Conservation (phyloP, 2,113 vertebrate species). For the Ophthalmolycus amberensis region DNA sequence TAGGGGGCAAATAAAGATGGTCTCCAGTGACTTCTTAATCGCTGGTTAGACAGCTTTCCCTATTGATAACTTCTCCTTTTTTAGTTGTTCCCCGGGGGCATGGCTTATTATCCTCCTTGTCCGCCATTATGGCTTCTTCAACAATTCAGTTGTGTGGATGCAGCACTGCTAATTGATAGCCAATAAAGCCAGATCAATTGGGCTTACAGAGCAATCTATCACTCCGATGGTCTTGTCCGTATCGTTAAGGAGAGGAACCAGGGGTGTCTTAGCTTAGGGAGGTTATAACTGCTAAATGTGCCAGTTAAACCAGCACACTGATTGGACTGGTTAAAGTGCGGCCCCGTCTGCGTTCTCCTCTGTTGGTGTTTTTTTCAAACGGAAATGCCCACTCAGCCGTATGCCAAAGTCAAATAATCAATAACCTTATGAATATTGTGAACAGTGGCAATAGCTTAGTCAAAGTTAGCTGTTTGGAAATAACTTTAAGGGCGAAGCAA, state of each 20-base stretch:
- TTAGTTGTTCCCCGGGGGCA: constrained; percentile 15
- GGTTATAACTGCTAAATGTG: neutral
- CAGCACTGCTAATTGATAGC: constrained; percentile 59
- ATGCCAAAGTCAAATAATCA: neutral
- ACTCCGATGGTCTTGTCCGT: constrained; percentile 13
- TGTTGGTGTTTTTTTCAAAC: neutral
- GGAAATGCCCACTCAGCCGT: neutral
- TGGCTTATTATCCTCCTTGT: constrained; percentile 20
- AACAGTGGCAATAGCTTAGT: neutral
- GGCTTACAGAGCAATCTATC: constrained; percentile 62
- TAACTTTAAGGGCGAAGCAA: neutral
- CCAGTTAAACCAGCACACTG: neutral
- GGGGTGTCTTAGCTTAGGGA: neutral
- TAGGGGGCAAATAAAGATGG: neutral
- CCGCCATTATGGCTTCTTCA: constrained; percentile 41
- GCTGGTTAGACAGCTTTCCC: neutral
- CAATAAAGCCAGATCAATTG: constrained; percentile 70
- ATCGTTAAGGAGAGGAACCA: constrained; percentile 22
- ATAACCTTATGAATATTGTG: neutral
- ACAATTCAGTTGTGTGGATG: constrained; percentile 34
- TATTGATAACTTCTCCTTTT: constrained; percentile 25
- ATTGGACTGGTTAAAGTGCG: neutral
- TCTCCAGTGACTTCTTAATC: neutral
- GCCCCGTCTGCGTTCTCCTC: neutral
- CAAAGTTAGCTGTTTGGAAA: neutral